These are phyloP conservation scores for Parnassius mnemosyne DNA, from an alignment of 2,888 invertebrate genomes.

Conservation along the genomic window DNA sequence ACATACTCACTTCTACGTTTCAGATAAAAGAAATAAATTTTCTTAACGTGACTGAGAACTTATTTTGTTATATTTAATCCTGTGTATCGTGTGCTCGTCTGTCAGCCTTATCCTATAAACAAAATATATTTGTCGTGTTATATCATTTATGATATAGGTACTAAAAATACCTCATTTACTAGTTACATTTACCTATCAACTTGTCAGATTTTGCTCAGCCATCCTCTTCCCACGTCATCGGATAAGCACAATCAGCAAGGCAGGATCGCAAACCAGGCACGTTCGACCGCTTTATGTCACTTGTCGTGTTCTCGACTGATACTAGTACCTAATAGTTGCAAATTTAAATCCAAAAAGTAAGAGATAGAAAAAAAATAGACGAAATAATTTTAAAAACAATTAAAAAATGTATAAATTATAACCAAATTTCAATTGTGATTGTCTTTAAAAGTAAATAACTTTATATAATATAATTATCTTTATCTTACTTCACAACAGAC, in stretches of 20 bases:
- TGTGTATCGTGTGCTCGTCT: too few relatives aligned
- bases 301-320: slow-evolving; percentile 25
- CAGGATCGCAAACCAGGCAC: slow-evolving; percentile 32
- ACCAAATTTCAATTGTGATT: too few relatives aligned
- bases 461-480: too few relatives aligned
- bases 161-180: slow-evolving; percentile 2
- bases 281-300: slow-evolving; percentile 33
- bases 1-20: slow-evolving; percentile 34
- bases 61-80: background rate
- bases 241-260: slow-evolving; percentile 33
- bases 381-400: too few relatives aligned
- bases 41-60: background rate
- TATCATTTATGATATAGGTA: too few relatives aligned
- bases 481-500: too few relatives aligned
- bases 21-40: slow-evolving; percentile 30
- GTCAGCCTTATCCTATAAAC: too few relatives aligned
- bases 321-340: slow-evolving; percentile 22
- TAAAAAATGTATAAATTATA: too few relatives aligned
- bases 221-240: slow-evolving; percentile 26
- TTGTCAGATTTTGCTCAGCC: slow-evolving; percentile 14
- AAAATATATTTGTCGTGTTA: too few relatives aligned
- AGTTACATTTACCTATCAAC: slow-evolving; percentile 18
- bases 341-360: too few relatives aligned
- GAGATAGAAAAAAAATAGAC: too few relatives aligned
- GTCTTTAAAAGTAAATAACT: too few relatives aligned